phyloP scores from a whole-genome alignment of 2,888 invertebrate species.

The Sabellastarte sp. region DNA sequence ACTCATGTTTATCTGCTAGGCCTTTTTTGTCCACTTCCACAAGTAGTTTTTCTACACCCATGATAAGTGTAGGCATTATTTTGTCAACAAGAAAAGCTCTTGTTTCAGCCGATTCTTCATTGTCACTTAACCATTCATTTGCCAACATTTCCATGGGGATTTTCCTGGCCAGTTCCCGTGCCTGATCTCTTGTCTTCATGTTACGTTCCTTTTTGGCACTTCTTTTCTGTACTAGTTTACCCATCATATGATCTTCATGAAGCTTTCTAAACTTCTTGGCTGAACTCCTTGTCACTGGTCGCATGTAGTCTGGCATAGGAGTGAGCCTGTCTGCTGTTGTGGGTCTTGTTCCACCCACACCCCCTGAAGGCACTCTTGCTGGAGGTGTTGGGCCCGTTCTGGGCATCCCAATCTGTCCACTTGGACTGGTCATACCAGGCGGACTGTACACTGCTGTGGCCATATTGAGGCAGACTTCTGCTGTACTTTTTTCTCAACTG shows the following conservation, averaged over 20 bases:
- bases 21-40: conserved; percentile 52
- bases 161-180: conserved; percentile 47
- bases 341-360: too few species aligned
- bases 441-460: too few species aligned
- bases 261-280: conserved; percentile 47
- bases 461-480: too few species aligned
- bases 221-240: conserved; percentile 45
- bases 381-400: too few species aligned
- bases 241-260: conserved; percentile 55
- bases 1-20: conserved; percentile 40
- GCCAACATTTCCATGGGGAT: conserved; percentile 56
- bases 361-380: too few species aligned
- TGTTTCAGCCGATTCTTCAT: conserved; percentile 50
- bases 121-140: conserved; percentile 51
- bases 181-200: conserved; percentile 42
- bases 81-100: conserved; percentile 55
- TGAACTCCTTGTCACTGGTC: conserved; percentile 43
- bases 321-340: conserved; percentile 10
- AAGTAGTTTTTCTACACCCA: conserved; percentile 58
- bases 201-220: conserved; percentile 45
- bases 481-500: too few species aligned
- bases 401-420: too few species aligned
- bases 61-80: conserved; percentile 55
- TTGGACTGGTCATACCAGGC: too few species aligned
- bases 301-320: conserved; percentile 35